phyloP scores from a whole-genome alignment of 2,113 vertebrate genomes.

The Poecile atricapillus region DNA sequence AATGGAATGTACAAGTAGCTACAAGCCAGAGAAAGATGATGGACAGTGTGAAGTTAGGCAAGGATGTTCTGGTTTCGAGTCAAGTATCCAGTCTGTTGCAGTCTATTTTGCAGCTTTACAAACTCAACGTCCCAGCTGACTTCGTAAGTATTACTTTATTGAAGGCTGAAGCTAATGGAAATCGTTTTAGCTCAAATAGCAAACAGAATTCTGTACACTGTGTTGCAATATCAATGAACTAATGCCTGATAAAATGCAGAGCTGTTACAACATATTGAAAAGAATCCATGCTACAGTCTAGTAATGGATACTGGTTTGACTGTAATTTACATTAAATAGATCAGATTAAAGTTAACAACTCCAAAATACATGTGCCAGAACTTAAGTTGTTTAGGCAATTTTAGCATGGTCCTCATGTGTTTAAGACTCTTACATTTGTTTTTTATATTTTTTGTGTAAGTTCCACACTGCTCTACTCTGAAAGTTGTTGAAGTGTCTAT shows the following conservation, averaged over 20 bases:
- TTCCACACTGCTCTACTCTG: background rate
- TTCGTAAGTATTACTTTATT: constrained; percentile 76
- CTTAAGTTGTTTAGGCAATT: background rate
- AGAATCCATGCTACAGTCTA: background rate
- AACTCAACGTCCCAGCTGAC: constrained; percentile 80
- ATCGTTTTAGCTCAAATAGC: background rate
- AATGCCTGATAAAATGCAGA: background rate
- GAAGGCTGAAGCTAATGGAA: background rate
- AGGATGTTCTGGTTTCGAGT: constrained; percentile 83
- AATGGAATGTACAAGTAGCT: constrained; percentile 83
- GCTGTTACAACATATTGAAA: background rate
- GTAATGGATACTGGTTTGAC: background rate
- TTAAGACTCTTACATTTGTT: background rate
- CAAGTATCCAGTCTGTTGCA: constrained; percentile 83
- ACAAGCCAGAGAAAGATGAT: constrained; percentile 81
- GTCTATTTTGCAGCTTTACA: constrained; percentile 82
- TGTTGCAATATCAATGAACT: background rate
- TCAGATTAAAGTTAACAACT: background rate
- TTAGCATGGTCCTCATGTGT: background rate
- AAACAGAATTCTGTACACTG: background rate
- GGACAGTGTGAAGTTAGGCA: constrained; percentile 79
- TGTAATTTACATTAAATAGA: background rate
- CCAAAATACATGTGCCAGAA: background rate
- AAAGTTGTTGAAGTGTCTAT: background rate
- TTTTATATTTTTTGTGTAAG: background rate